A percentile compares a stretch with the other conserved stretches of the same genome.
Conservation (phyloP, 1,140 invertebrate species). For the Leptinotarsa lineolata region DNA sequence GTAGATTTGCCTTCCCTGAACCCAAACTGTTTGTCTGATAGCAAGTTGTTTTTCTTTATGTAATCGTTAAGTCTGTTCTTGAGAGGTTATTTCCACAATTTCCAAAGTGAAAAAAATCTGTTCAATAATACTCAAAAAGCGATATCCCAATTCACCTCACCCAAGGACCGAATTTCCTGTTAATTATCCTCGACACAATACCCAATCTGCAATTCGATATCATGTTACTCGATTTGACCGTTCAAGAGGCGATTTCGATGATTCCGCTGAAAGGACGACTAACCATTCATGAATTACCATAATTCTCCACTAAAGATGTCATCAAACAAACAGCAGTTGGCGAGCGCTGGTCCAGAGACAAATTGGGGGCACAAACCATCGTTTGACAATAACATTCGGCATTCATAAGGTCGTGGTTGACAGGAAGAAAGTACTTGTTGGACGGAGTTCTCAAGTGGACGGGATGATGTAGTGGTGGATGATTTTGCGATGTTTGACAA, state of each 20-base stretch:
- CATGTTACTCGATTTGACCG: background rate
- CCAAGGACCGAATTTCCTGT: background rate
- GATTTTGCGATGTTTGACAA: background rate
- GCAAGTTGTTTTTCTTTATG: no score
- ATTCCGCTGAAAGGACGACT: background rate
- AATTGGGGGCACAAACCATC: constrained; percentile 29
- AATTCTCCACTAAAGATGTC: constrained; percentile 28
- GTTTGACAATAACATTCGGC: constrained; percentile 4
- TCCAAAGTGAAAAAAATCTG: no score
- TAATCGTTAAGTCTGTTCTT: no score
- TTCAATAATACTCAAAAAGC: no score
- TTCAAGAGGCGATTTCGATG: constrained; percentile 7
- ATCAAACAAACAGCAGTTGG: constrained; percentile 36
- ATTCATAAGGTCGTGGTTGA: constrained; percentile 23
- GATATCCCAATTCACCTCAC: no score
- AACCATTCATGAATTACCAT: constrained; percentile 22
- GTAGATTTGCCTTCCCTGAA: no score
- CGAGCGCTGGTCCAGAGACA: constrained; percentile 22
- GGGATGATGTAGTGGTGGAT: constrained; percentile 3
- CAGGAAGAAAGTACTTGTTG: constrained; percentile 38
- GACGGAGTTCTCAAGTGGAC: constrained; percentile 11
- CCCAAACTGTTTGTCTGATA: no score
- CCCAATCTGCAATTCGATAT: background rate
- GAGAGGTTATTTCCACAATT: no score
- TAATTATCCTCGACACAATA: background rate